Evolutionary conservation across 2,113 vertebrate genomes (phyloP).

Genomic region (Tachysurus vachellii): DNA sequence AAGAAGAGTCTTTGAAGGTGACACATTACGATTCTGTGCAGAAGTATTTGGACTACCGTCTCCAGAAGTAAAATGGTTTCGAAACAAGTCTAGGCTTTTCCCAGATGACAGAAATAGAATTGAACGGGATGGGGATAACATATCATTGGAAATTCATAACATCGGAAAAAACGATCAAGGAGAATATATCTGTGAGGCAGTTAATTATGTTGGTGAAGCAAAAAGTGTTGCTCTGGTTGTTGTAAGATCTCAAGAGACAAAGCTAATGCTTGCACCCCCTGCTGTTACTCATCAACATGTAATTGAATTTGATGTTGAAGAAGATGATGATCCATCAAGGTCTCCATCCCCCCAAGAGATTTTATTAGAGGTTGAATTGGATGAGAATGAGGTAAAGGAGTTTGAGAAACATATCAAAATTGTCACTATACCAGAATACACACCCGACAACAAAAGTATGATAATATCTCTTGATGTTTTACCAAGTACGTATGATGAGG

Average conservation of each 20-base stretch:
- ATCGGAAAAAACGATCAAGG: slow-evolving; percentile 81
- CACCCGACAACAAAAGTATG: slow-evolving; percentile 93
- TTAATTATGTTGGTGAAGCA: slow-evolving; percentile 91
- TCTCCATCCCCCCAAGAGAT: slow-evolving; percentile 98
- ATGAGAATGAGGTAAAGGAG: slow-evolving; percentile 93
- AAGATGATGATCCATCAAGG: slow-evolving; percentile 82
- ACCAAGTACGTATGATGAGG: slow-evolving; percentile 83
- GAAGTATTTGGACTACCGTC: slow-evolving; percentile 89
- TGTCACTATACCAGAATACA: slow-evolving; percentile 91
- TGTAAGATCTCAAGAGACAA: slow-evolving; percentile 79
- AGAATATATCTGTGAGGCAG: slow-evolving; percentile 90
- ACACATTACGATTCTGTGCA: slow-evolving; percentile 77
- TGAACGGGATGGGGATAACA: slow-evolving; percentile 81
- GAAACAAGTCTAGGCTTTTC: slow-evolving; percentile 83
- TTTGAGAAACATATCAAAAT: slow-evolving; percentile 99
- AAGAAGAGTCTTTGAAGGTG: slow-evolving; percentile 82
- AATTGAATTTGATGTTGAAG: slow-evolving; percentile 93
- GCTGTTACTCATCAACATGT: slow-evolving; percentile 95
- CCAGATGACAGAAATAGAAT: slow-evolving; percentile 74
- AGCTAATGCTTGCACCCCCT: slow-evolving; percentile 81
- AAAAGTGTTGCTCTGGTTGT: slow-evolving; percentile 85
- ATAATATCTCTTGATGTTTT: slow-evolving; percentile 94
- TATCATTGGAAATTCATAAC: slow-evolving; percentile 77
- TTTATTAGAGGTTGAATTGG: slow-evolving; percentile 92
- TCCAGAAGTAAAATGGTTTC: slow-evolving; percentile 92